Evolutionary conservation across 2,113 vertebrate species (phyloP).

Genomic region (Tympanuchus pallidicinctus): DNA sequence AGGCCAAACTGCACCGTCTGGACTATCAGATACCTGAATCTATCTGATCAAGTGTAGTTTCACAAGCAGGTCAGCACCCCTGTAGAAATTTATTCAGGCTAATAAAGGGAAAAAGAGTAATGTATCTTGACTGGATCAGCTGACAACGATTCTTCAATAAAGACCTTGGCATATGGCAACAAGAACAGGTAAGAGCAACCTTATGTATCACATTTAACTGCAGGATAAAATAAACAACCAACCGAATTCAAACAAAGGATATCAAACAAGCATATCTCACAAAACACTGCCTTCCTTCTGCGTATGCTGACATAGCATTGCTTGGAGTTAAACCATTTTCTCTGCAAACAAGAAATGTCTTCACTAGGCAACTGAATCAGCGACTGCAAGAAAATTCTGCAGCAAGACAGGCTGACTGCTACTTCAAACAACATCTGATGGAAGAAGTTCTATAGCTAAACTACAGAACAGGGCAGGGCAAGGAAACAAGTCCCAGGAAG

Average conservation of each 20-base stretch:
- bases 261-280: slow-evolving; percentile 11
- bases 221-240: not conserved
- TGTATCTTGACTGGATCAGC: not conserved
- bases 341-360: slow-evolving; percentile 59
- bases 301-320: slow-evolving; percentile 10
- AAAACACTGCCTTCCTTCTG: slow-evolving; percentile 6
- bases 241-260: slow-evolving; percentile 21
- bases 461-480: not conserved
- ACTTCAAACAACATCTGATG: not conserved
- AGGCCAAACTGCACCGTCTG: not conserved
- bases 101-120: not conserved
- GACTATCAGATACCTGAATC: not conserved
- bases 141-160: not conserved
- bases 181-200: not conserved
- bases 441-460: not conserved
- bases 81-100: fast-evolving
- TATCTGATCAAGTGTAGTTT: no score
- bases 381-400: slow-evolving; percentile 29
- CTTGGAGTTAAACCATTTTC: slow-evolving; percentile 42
- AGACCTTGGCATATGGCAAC: not conserved
- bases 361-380: slow-evolving; percentile 32
- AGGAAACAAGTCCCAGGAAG: not conserved
- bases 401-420: not conserved
- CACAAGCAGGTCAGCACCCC: not conserved
- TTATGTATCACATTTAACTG: not conserved